These are phyloP conservation scores for Apogon hyalosoma DNA, from an alignment of 2,797 vertebrate genomes.

Conservation along the genomic window DNA sequence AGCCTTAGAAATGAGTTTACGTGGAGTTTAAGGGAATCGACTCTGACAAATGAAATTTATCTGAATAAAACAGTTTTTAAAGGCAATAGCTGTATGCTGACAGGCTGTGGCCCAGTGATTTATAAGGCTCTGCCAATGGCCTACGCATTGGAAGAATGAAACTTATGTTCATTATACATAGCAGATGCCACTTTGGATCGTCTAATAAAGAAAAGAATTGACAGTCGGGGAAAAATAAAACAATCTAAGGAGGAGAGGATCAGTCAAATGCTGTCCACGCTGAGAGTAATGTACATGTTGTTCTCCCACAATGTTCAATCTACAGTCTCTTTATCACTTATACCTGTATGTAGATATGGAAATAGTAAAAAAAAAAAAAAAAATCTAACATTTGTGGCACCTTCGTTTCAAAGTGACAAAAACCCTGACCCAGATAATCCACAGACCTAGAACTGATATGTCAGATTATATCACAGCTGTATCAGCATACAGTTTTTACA, in stretches of 20 bases:
- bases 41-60: slow-evolving; percentile 87
- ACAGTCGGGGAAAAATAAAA: slow-evolving; percentile 59
- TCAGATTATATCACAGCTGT: too few species aligned
- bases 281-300: slow-evolving; percentile 12
- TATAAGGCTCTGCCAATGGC: slow-evolving; percentile 76
- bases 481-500: too few species aligned
- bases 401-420: too few species aligned
- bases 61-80: slow-evolving; percentile 85
- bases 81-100: slow-evolving; percentile 76
- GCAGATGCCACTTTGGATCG: slow-evolving; percentile 70
- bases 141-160: slow-evolving; percentile 63
- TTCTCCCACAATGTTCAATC: slow-evolving; percentile 8
- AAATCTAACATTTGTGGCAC: too few species aligned
- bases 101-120: slow-evolving; percentile 83
- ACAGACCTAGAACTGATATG: too few species aligned
- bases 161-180: slow-evolving; percentile 72
- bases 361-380: too few species aligned
- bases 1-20: slow-evolving; percentile 84
- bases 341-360: background rate
- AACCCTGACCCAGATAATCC: too few species aligned
- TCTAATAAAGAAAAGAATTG: slow-evolving; percentile 73
- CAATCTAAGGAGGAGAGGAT: slow-evolving; percentile 49
- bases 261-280: slow-evolving; percentile 55
- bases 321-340: background rate
- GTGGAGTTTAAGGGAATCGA: slow-evolving; percentile 81